phyloP scores from a whole-genome alignment of 2,888 invertebrate genomes.

The Agonopterix subpropinquella region DNA sequence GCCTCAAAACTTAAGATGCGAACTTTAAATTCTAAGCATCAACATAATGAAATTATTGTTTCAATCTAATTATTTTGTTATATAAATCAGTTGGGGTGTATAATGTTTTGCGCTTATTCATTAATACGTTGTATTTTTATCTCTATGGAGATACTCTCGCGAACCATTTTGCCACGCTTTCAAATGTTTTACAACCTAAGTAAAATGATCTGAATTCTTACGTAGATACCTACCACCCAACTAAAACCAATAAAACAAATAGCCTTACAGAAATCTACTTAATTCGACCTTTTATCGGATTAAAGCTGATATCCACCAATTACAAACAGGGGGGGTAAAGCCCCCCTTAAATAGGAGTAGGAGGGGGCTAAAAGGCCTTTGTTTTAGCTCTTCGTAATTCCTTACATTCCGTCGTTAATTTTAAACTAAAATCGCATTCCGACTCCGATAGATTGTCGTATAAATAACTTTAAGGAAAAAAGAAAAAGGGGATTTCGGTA shows the following conservation, averaged over 20 bases:
- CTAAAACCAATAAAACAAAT: conserved; percentile 22
- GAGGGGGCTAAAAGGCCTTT: neutral
- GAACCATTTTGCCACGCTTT: too few species aligned
- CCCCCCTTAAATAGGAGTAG: neutral
- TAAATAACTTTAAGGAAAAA: conserved; percentile 39
- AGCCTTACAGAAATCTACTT: conserved; percentile 25
- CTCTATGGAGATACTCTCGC: too few species aligned
- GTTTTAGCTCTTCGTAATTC: conserved; percentile 33
- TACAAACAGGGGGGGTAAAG: conserved; percentile 23
- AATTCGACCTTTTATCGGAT: conserved; percentile 45
- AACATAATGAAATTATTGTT: too few species aligned
- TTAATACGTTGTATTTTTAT: too few species aligned
- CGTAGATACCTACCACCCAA: neutral
- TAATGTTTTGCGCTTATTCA: too few species aligned
- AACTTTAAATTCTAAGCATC: too few species aligned
- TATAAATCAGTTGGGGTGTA: too few species aligned
- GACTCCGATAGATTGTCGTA: conserved; percentile 47
- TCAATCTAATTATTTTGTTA: too few species aligned
- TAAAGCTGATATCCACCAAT: conserved; percentile 34
- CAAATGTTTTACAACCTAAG: too few species aligned
- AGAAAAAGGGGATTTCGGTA: neutral
- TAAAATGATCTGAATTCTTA: too few species aligned
- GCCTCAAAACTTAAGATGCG: too few species aligned
- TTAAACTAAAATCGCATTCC: conserved; percentile 52
- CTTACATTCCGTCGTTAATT: conserved; percentile 56